Evolutionary conservation across 2,113 vertebrate genomes (phyloP), one percentile per base, ranked within the genome.

Genomic region (Plectropomus leopardus): DNA sequence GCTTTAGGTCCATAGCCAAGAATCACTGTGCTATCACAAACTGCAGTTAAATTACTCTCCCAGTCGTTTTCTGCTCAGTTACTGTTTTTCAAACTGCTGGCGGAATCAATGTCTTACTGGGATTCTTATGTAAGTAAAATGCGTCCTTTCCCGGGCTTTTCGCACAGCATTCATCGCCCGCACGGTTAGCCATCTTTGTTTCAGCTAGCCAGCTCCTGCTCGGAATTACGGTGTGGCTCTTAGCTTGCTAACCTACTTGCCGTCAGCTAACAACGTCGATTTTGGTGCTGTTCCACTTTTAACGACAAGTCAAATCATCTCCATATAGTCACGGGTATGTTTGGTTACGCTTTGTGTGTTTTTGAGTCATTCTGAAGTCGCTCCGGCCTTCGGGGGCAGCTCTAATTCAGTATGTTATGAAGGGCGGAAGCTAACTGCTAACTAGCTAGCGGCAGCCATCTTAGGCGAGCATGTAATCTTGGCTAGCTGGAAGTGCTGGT

Each of bases 391-490:
- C 36, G 17, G 47, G 58, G 67, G 13, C n/a, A 50, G 68, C 64
- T 60, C 32, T 48, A 61, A 64, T 86, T 88, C 74, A 72, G 64
- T 78, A 51, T 80, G 68, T 89, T 76, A 53, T 75, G 85, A 86
- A 93, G 93, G 94, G 94, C 95, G 94, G 93, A 94, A 93, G 94
- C 94, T 94, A 93, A 67, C 48, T 26, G 88, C 86, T 90, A 88
- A 83, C 67, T 87, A 91, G 91, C 92, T 82, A 54, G 82, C 67
- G 94, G 94, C 95, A 94, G 95, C 95, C 95, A 96, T 96, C 91
- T 96, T 96, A 95, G 76, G 86, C 88, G 83, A 92, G 78, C 85
- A 83, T 89, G 85, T 94, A 86, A 86, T 93, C 82, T 87, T 80
- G 82, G 88, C 91, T 94, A 93, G 86, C 91, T 90, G 89, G 72